Base-by-base conservation (phyloP, 2,797 vertebrate genomes). In the Staurois parvus region DNA sequence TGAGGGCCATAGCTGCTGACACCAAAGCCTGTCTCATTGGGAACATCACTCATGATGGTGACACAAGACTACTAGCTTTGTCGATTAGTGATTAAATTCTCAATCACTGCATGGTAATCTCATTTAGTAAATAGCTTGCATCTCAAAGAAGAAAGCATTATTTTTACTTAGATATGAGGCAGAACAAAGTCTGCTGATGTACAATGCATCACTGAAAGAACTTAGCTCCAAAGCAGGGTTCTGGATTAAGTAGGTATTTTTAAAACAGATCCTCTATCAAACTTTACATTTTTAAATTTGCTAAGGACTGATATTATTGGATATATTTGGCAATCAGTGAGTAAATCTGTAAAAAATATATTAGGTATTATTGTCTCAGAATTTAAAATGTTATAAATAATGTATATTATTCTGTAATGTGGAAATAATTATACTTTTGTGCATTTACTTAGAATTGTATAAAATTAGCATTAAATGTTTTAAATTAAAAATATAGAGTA, bases 101-200 rank as follows among this genome's bases (percentile, higher is more conserved):
- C 79, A 81, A 81, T 81, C 79, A 72, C 67, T 81, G 24, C 32
- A 81, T 81, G 48, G 30, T 45, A 81, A 81, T 81, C 48, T 81
- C 69, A 81, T 81, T 81, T 13, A 56, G 30, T n/a, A 81, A 59
- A 59, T 48, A 72, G 79, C 79, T 40, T 34, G 34, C 30, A 72
- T 81, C 24, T 72, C 62, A 72, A 81, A 81, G 68, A 17, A 26
- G 48, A 24, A 72, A 72, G 26, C 42, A 15, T 15, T 42, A 48
- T 73, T 73, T 42, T 28, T 42, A 72, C 24, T 13, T 73, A 59
- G 19, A n/a, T 59, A 59, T 59, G 52, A 59, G 24, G 52, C 52
- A 59, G 19, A 59, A 21, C 15, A 21, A 52, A 5, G 48, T 52
- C 17, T 52, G 48, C 48, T 21, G 19, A 52, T 17, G 48, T 52